phyloP scores from a whole-genome alignment of 2,113 vertebrate genomes.

The Ailurus styani region DNA sequence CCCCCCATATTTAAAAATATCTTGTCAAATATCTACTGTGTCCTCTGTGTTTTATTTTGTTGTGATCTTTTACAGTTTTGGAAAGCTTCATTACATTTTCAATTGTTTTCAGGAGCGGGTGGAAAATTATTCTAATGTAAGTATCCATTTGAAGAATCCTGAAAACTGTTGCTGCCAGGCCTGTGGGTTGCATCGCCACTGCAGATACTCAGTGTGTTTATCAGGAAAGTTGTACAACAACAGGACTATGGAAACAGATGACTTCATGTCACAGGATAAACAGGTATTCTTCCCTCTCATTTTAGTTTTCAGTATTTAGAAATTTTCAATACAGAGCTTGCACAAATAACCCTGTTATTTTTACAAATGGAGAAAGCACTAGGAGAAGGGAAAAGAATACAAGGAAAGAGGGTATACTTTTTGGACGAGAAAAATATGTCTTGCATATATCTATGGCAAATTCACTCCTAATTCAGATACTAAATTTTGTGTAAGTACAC shows the following conservation, averaged over 20 bases:
- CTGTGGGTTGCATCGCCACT: conserved; percentile 82
- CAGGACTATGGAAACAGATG: conserved; percentile 83
- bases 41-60: neutral
- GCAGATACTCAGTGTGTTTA: conserved; percentile 79
- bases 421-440: neutral
- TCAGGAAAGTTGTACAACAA: conserved; percentile 85
- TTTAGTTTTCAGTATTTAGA: conserved; percentile 29
- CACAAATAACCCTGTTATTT: neutral
- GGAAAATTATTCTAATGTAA: conserved; percentile 84
- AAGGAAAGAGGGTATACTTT: neutral
- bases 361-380: neutral
- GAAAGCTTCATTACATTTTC: neutral
- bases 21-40: neutral
- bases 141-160: conserved; percentile 20
- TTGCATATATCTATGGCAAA: neutral
- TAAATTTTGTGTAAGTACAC: neutral
- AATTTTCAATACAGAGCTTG: neutral
- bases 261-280: conserved; percentile 87
- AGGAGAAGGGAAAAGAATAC: neutral
- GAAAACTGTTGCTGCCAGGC: conserved; percentile 79
- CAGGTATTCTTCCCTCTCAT: conserved; percentile 80
- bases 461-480: neutral
- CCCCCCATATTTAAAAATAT: neutral
- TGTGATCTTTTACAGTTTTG: neutral
- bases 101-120: conserved; percentile 84